Base-by-base conservation (phyloP, 1,140 invertebrate species). In the Asobara japonica region DNA sequence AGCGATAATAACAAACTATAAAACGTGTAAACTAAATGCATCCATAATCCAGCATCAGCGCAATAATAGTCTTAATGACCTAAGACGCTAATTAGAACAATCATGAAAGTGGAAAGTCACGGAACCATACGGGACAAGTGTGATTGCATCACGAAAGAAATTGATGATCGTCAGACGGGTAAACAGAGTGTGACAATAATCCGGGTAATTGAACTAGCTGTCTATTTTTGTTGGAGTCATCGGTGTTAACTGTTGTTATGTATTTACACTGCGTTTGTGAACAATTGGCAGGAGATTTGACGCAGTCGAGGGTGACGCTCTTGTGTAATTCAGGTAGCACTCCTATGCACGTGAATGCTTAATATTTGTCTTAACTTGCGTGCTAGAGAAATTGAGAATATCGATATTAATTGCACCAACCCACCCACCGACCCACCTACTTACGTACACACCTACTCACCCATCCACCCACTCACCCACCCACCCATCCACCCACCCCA, bases 141-240 rank as follows among this genome's bases (percentile, higher is more conserved):
- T 10, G 18, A 11, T 56, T 56, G 51, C 51, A 25, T 25, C 20
- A 56, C 22, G 22, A 27, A 56, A 56, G 22, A 56, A 56, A 56
- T 25, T 25, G 51, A 56, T 27, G 22, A 56, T 56, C 7, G 25
- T 56, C 51, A 25, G 6, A 16, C 7, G 13, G 22, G 51, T 56
- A 27, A 56, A 56, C 51, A 56, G 22, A 56, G 22, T 56, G 51
- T 56, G 51, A 56, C 51, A 56, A 22, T 25, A 45, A 45, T 45
- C 41, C n/a, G 41, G n/a, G 1, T 45, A 45, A 16, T 45, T 45
- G 36, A 38, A n/a, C 18, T 45, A 4, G 1, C 11, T 16, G 41
- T 16, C n/a, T 45, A 45, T 3, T 45, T 45, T 16, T 45, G 13
- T 16, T 1, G 3, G 5, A 45, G 13, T 45, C 41, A 45, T 45